Percentiles rank a stretch among this genome's conserved stretches.
phyloP scores from a whole-genome alignment of 2,888 invertebrate genomes.

The Eupithecia vulgata region DNA sequence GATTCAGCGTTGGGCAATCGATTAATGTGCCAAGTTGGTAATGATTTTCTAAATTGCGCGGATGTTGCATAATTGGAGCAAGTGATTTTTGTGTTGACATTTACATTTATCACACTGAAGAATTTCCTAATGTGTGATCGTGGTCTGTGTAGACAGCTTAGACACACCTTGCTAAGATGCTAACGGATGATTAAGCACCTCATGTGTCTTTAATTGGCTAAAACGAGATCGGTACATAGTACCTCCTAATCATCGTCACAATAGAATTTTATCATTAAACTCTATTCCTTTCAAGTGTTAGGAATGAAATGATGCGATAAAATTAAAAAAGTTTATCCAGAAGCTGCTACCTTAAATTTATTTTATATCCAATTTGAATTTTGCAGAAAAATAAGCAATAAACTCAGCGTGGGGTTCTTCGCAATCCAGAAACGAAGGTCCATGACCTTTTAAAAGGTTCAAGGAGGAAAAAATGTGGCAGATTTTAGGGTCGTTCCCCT shows the following conservation, averaged over 20 bases:
- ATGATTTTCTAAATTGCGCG: slow-evolving; percentile 38
- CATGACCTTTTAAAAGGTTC: slow-evolving; percentile 17
- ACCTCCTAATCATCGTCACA: background rate
- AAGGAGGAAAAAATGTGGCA: slow-evolving; percentile 29
- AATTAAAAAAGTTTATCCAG: background rate
- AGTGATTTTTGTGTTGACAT: slow-evolving; percentile 42
- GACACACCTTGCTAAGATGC: slow-evolving; percentile 9
- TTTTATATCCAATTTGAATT: background rate
- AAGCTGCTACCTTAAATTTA: too few relatives aligned
- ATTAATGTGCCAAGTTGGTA: slow-evolving; percentile 29
- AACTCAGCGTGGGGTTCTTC: slow-evolving; percentile 13
- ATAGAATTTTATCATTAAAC: background rate
- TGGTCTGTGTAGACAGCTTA: slow-evolving; percentile 14
- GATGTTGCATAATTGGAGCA: slow-evolving; percentile 40
- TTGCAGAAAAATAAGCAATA: background rate
- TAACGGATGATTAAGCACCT: slow-evolving; percentile 11
- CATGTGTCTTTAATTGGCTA: background rate
- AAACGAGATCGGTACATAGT: background rate
- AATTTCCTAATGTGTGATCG: slow-evolving; percentile 35
- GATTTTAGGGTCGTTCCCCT: slow-evolving; percentile 35
- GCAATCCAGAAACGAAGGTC: slow-evolving; percentile 9
- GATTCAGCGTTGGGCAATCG: slow-evolving; percentile 35
- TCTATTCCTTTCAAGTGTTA: background rate
- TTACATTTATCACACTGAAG: slow-evolving; percentile 27
- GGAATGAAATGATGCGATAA: background rate